Evolutionary conservation across 2,888 invertebrate genomes (phyloP).

Genomic region (Antheraea yamamai): DNA sequence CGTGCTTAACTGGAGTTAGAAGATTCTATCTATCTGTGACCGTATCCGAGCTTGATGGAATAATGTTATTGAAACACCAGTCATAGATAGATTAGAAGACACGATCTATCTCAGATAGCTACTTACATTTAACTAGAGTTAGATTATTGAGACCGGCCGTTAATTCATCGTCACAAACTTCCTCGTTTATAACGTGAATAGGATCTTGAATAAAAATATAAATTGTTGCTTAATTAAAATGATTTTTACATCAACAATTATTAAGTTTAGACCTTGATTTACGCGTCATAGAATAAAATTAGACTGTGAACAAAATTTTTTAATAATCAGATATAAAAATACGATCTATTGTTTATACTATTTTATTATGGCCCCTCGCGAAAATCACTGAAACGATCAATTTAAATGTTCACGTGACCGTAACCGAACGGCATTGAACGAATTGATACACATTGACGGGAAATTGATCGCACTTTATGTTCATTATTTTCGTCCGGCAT

Average conservation of each 20-base stretch:
- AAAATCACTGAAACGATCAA: background rate
- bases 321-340: background rate
- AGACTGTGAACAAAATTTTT: background rate
- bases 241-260: background rate
- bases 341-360: background rate
- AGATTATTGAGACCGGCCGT: too few relatives aligned
- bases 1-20: too few relatives aligned
- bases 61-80: too few relatives aligned
- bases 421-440: conserved; percentile 1
- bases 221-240: too few relatives aligned
- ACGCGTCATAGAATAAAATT: background rate
- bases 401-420: background rate
- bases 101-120: too few relatives aligned
- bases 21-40: too few relatives aligned
- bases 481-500: background rate
- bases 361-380: background rate
- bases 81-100: too few relatives aligned
- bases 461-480: background rate
- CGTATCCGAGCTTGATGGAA: too few relatives aligned
- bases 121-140: too few relatives aligned
- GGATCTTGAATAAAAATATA: too few relatives aligned
- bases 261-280: background rate
- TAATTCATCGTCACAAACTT: too few relatives aligned
- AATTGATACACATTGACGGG: background rate
- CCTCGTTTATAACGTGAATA: too few relatives aligned